These are phyloP conservation scores for Darwinula stevensoni DNA, from an alignment of 2,888 invertebrate genomes.

Conservation along the genomic window DNA sequence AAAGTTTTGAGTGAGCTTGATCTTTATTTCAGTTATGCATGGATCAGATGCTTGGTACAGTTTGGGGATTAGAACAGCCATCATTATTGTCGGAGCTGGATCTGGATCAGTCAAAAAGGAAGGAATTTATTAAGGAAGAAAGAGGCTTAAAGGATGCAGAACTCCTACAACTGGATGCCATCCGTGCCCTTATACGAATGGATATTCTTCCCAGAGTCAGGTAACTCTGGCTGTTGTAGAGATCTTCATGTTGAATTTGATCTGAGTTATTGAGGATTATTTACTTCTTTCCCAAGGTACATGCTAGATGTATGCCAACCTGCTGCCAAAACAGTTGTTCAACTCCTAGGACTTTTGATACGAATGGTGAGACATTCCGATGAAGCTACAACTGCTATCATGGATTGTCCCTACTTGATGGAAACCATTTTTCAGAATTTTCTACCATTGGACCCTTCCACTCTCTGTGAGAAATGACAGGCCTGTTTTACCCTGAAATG, in stretches of 20 bases:
- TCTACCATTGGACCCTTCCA: constrained; percentile 13
- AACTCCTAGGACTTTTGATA: constrained; percentile 44
- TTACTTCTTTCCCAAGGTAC: too few species aligned
- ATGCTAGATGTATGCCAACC: constrained; percentile 28
- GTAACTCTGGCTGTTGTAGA: too few species aligned
- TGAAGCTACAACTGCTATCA: constrained; percentile 29
- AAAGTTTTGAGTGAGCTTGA: too few species aligned
- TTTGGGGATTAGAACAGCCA: too few species aligned
- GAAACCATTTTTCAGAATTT: constrained; percentile 16
- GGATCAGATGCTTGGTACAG: too few species aligned
- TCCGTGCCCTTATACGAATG: constrained; percentile 20
- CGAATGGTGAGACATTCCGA: constrained; percentile 46
- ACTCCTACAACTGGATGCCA: constrained; percentile 48
- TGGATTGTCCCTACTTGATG: constrained; percentile 31
- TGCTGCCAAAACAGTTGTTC: constrained; percentile 35
- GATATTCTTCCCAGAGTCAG: constrained; percentile 16
- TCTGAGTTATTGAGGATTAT: too few species aligned
- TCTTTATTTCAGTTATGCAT: too few species aligned
- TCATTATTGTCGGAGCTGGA: too few species aligned
- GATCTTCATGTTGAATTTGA: too few species aligned
- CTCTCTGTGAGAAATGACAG: constrained; percentile 5
- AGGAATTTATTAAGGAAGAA: constrained; percentile 25
- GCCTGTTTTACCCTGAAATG: too few species aligned
- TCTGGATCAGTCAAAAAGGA: too few species aligned
- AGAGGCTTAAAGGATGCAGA: constrained; percentile 55